These are phyloP conservation scores for Rhagonycha fulva DNA, from an alignment of 2,888 invertebrate genomes.

Conservation along the genomic window DNA sequence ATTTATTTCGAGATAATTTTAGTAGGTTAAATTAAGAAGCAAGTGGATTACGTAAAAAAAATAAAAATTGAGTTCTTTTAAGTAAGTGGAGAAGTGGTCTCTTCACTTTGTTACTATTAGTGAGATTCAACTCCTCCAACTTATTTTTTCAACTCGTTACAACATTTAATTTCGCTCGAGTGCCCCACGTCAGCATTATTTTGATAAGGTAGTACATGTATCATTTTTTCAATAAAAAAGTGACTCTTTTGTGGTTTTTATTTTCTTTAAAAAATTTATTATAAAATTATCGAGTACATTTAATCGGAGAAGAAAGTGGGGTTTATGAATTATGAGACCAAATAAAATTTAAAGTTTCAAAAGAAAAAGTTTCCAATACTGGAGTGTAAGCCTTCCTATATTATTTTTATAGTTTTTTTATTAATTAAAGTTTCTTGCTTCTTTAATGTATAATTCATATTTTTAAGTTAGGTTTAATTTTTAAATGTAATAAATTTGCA, in stretches of 20 bases:
- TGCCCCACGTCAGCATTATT: not conserved
- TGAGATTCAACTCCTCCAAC: slow-evolving; percentile 57
- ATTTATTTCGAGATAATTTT: slow-evolving; percentile 1
- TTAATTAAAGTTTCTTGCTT: not conserved
- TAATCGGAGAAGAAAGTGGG: not conserved
- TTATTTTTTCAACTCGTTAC: slow-evolving; percentile 39
- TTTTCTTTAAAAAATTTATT: not conserved
- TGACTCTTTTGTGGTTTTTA: not conserved
- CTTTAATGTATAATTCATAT: not conserved
- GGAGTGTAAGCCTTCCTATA: not conserved
- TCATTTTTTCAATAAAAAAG: not conserved
- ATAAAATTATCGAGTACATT: not conserved
- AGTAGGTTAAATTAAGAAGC: not conserved
- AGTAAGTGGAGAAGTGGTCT: slow-evolving; percentile 55
- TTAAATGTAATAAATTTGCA: no score
- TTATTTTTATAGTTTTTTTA: not conserved
- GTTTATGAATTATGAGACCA: not conserved
- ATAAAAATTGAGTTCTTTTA: slow-evolving; percentile 32
- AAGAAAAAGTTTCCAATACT: not conserved
- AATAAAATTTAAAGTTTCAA: not conserved
- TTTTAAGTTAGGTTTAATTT: no score
- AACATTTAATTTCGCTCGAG: not conserved
- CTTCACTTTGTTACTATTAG: slow-evolving; percentile 51
- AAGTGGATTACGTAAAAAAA: not conserved
- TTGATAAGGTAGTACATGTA: not conserved